Evolutionary conservation across 92 coral and sea anemone species (phyloP), one percentile per base, ranked within the genome.

Genomic region (Zoanthus sociatus): DNA sequence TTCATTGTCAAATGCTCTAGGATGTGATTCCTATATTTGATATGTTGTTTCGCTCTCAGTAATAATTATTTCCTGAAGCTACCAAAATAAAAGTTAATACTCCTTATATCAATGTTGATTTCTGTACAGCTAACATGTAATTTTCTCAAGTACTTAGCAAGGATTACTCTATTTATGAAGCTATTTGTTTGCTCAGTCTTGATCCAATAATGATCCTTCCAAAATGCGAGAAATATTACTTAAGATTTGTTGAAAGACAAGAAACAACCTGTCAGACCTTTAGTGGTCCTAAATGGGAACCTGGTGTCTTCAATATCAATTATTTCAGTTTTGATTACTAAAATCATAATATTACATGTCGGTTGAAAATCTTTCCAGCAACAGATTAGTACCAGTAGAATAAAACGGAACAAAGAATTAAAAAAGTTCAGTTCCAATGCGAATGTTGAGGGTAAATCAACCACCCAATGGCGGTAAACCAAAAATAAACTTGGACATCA

Each of bases 91-190:
- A 46, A 9, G 53, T 51, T 13, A 77, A 53, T 26, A 13, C 82
- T 56, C 13, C 82, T 77, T 56, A 77, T 77, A 30, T 26, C 82
- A 61, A 77, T 32, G 54, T 51, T 77, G 82, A 9, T 54, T 53
- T 77, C 55, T 53, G 82, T 56, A 31, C 31, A 60, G 51, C 66
- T 78, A 60, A 64, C 72, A 33, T 69, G 71, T 60, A 78, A 60
- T 78, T 78, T 78, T 78, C 83, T 60, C 83, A 78, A 78, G 83
- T 78, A 78, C 83, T 78, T 78, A 42, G 72, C 37, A 78, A 79
- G 79, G 95, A 94, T 94, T 90, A 94, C 78, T 88, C 76, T 84
- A 89, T 90, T 84, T 88, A 77, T 84, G 74, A 88, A 83, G 89
- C 89, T 92, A 90, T 94, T 92, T 93, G 92, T 78, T 85, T 73